These are phyloP conservation scores for Drosophila tani DNA, from an alignment of 1,140 invertebrate genomes.

Conservation along the genomic window DNA sequence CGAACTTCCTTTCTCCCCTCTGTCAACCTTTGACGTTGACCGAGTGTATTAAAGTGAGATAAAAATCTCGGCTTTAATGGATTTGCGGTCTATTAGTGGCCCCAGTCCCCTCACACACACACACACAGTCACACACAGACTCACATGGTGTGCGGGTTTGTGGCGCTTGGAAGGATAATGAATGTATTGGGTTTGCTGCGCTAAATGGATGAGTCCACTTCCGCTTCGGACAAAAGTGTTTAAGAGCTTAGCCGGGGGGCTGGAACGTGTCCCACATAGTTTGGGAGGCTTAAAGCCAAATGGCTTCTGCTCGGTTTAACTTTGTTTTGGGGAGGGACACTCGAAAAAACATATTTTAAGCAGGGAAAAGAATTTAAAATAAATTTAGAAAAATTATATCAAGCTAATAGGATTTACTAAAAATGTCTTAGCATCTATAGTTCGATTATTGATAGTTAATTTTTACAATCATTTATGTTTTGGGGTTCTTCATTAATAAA, in stretches of 20 bases:
- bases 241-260: conserved; percentile 42
- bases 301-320: conserved; percentile 46
- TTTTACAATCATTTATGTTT: too few relatives aligned
- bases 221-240: conserved; percentile 61
- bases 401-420: neutral
- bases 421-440: too few relatives aligned
- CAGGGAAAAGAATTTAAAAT: neutral
- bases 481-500: neutral
- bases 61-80: conserved; percentile 82
- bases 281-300: conserved; percentile 40
- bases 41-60: conserved; percentile 82
- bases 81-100: conserved; percentile 81
- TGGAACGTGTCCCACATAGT: conserved; percentile 35
- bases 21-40: conserved; percentile 77
- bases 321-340: conserved; percentile 41
- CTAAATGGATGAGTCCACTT: conserved; percentile 77
- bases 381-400: neutral
- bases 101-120: conserved; percentile 24
- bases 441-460: neutral
- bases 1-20: neutral
- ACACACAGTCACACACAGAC: conserved; percentile 2
- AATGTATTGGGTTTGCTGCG: conserved; percentile 73
- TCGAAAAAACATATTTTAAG: conserved; percentile 1
- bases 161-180: conserved; percentile 55
- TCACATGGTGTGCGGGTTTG: conserved; percentile 19